phyloP scores from a whole-genome alignment of 2,888 invertebrate species.

The Epiblema foenella region DNA sequence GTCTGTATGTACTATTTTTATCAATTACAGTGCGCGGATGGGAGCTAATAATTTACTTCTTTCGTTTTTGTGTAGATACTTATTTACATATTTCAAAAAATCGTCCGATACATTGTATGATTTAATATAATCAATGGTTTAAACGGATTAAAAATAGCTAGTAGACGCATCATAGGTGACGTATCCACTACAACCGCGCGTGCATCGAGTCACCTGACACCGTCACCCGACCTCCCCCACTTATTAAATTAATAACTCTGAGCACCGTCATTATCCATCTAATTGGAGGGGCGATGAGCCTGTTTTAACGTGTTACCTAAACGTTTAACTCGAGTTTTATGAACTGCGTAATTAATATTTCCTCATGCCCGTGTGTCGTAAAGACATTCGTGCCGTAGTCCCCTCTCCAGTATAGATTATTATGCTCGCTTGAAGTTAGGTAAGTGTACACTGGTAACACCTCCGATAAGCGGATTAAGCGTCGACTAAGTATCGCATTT shows the following conservation, averaged over 20 bases:
- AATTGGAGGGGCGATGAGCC: slow-evolving; percentile 82
- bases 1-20: background rate
- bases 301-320: slow-evolving; percentile 79
- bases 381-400: slow-evolving; percentile 27
- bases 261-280: slow-evolving; percentile 80
- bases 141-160: slow-evolving; percentile 21
- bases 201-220: slow-evolving; percentile 62
- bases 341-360: slow-evolving; percentile 78
- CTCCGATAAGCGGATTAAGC: slow-evolving; percentile 40
- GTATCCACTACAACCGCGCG: slow-evolving; percentile 42
- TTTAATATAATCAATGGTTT: background rate
- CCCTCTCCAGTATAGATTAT: slow-evolving; percentile 30
- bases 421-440: slow-evolving; percentile 38
- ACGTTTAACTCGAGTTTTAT: slow-evolving; percentile 79
- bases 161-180: slow-evolving; percentile 19
- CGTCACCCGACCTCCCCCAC: slow-evolving; percentile 71
- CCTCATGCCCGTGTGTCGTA: slow-evolving; percentile 49
- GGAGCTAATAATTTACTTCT: too few relatives aligned
- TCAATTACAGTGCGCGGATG: too few relatives aligned
- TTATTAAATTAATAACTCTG: slow-evolving; percentile 84
- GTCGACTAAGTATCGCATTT: slow-evolving; percentile 22
- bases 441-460: slow-evolving; percentile 43
- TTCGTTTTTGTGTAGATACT: background rate
- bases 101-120: background rate
- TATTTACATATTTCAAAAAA: background rate